Base-by-base conservation (phyloP, 2,888 invertebrate species). In the Aphidius colemani region DNA sequence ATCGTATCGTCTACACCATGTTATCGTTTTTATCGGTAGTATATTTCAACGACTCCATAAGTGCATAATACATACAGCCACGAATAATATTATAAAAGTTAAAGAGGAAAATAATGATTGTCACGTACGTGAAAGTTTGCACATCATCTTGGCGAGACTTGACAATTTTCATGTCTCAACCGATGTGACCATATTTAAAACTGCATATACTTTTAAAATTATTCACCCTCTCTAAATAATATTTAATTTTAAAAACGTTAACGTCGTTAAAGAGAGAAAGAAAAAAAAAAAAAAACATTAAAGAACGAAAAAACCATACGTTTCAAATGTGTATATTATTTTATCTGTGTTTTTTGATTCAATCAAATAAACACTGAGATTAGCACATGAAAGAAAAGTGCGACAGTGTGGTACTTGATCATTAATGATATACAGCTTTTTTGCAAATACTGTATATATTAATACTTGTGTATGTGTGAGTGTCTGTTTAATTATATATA, bases 331-430 rank as follows among this genome's bases (percentile, higher is more conserved):
- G 46, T 45, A 39, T 10, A n/a, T 30, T n/a, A 66, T 55, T 62
- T 67, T 69, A 71, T 71, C 70, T 69, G 69, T 64, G 30, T 30
- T 30, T 30, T 30, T 30, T 30, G 30, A 71, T 72, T 71, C 70
- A 73, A 78, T 79, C 78, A 75, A 78, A 78, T 79, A 78, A 79
- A 79, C 77, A 76, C 30, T 30, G 72, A 73, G 78, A 79, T 79
- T 79, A 79, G 77, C 79, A 79, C 79, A 77, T 78, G 75, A 78
- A 78, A 77, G 76, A 73, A 30, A 30, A 30, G 69, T 62, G 65
- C 55, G 53, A 64, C 55, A 61, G 18, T 39, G 53, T 48, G 53
- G n/a, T 7, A 64, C 61, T 53, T 49, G 68, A 71, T 71, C 69
- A 67, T 69, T 68, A 68, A 68, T 69, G 58, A 61, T 57, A 68